Evolutionary conservation across 2,797 vertebrate genomes (phyloP).

Genomic region (Caiman crocodilus): DNA sequence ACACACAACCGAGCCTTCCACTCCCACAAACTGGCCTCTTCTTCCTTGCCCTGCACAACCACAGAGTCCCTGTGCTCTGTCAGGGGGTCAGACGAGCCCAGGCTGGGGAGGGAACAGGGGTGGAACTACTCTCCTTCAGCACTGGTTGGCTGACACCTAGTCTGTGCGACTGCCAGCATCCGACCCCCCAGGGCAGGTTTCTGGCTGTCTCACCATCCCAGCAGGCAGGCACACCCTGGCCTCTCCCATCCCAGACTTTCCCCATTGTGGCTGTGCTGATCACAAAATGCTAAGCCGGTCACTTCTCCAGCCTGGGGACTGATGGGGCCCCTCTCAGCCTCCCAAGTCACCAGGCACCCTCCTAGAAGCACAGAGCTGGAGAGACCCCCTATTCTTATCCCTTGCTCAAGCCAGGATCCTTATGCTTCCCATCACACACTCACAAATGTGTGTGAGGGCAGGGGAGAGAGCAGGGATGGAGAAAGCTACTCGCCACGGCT

Average conservation of each 20-base stretch:
- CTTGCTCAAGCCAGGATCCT: too few relatives aligned
- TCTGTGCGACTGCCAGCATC: background rate
- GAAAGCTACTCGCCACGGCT: too few relatives aligned
- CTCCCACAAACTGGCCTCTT: background rate
- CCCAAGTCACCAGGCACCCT: too few relatives aligned
- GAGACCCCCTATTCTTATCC: too few relatives aligned
- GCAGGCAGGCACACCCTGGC: constrained; percentile 46
- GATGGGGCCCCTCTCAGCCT: too few relatives aligned
- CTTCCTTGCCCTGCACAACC: background rate
- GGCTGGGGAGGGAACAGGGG: background rate
- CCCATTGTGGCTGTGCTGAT: background rate
- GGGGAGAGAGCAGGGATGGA: too few relatives aligned
- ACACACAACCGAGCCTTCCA: background rate
- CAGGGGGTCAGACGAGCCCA: background rate
- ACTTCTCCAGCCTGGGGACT: too few relatives aligned
- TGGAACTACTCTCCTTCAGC: background rate
- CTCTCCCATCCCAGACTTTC: background rate
- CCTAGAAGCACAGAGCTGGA: too few relatives aligned
- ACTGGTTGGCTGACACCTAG: background rate
- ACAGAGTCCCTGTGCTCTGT: background rate
- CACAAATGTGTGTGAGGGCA: too few relatives aligned
- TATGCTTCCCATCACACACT: too few relatives aligned
- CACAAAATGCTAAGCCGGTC: background rate
- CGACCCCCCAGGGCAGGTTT: background rate
- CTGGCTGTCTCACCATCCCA: background rate